Conservation (phyloP, 1,140 invertebrate species). For the Drosophila paulistorum region DNA sequence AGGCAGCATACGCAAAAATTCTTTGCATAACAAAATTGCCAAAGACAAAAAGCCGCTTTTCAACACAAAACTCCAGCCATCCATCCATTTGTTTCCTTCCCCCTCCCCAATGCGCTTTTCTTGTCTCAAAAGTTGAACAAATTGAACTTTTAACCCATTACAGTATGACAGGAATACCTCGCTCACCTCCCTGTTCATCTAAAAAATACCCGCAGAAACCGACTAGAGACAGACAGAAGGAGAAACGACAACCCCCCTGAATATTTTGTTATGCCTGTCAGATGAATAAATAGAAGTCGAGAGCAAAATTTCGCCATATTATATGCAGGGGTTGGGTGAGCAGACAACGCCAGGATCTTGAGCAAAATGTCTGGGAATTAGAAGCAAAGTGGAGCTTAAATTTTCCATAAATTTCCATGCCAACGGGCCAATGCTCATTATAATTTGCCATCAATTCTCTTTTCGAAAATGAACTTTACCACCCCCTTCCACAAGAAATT, state of each 20-base stretch:
- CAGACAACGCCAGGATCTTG: neutral
- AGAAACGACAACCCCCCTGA: neutral
- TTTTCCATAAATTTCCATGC: conserved; percentile 77
- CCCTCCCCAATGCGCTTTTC: too few relatives aligned
- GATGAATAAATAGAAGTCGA: conserved; percentile 64
- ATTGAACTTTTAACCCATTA: conserved; percentile 81
- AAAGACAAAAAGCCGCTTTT: conserved; percentile 61
- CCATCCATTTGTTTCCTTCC: neutral
- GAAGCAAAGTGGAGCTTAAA: conserved; percentile 60
- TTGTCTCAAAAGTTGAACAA: conserved; percentile 49
- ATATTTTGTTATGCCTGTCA: conserved; percentile 31
- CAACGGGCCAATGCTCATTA: conserved; percentile 74
- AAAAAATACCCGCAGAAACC: conserved; percentile 9
- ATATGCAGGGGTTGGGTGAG: neutral
- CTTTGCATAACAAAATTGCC: conserved; percentile 39
- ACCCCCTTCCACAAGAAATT: neutral
- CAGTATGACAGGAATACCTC: conserved; percentile 17
- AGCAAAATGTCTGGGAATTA: conserved; percentile 13
- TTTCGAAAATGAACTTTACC: conserved; percentile 21
- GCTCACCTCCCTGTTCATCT: neutral
- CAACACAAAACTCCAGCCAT: conserved; percentile 7
- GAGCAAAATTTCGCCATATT: conserved; percentile 30
- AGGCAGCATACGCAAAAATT: conserved; percentile 30
- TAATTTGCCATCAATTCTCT: conserved; percentile 74
- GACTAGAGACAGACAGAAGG: neutral